Base-by-base conservation (phyloP, 2,888 invertebrate species). In the Serripes groenlandicus region DNA sequence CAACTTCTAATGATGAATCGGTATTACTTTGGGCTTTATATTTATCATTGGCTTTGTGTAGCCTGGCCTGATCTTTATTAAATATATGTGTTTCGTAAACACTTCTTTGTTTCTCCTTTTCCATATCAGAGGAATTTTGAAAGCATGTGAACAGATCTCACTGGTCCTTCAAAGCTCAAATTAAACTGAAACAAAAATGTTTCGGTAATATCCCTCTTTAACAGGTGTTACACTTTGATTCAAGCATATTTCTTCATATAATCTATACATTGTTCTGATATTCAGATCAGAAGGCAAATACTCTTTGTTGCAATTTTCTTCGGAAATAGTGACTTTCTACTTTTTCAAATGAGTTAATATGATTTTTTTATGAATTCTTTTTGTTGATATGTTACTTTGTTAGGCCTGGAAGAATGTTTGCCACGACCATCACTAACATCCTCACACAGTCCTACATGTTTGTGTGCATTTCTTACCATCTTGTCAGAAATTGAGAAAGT, bases 241-340 rank as follows among this genome's bases (percentile, higher is more conserved):
- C 26, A n/a, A 1, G 76, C 81, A 81, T 4, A 52, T 1, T 15
- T 52, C 49, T 64, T 30, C 28, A 42, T 56, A 81, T 15, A 64
- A 26, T 21, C n/a, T 9, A 32, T 76, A 72, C 76, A 81, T 76
- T 75, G 71, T 81, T 11, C 32, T 30, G 1, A 76, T 26, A 58
- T 42, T 73, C 15, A 76, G 23, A 28, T 30, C 52, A 60, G 49
- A 34, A 21, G 54, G 42, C 26, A 79, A 66, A 75, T 79, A 75
- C 37, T 58, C 30, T 37, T 75, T 79, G 1, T 32, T 32, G 18
- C 60, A 28, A 28, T 34, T 7, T 75, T 75, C 4, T 81, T 26
- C 81, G 62, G 49, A 75, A 81, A 26, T 81, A 64, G 34, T 81
- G 81, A n/a, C 64, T 60, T 11, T 79, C 74, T 26, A 81, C 64